Evolutionary conservation across 2,888 invertebrate species (phyloP), one percentile per base, ranked within the genome.

Genomic region (Adelognathus sp.): DNA sequence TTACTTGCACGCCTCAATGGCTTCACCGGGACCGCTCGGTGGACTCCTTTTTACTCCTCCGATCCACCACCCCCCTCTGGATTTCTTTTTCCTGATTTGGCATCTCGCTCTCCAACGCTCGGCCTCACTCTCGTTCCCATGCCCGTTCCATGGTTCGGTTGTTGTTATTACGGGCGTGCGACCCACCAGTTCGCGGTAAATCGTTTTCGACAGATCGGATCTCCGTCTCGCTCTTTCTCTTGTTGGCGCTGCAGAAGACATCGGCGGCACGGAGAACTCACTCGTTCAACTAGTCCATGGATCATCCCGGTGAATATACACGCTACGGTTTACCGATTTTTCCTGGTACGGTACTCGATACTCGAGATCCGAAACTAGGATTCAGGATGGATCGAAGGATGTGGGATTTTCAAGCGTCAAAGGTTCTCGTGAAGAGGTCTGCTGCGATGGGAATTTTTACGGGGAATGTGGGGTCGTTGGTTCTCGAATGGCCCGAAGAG

Each of bases 1-100:
- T 90, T 90, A 90, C 90, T 87, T 85, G 83, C 86, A 84, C 86
- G 88, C 83, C 83, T 89, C 84, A 90, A 90, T 90, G 87, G 85
- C 81, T 84, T 80, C 78, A n/a, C n/a, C n/a, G 77, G 80, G 77
- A 76, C 77, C n/a, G n/a, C 82, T 76, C 61, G 52, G 44, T 71
- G 71, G 64, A 71, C 71, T 79, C 64, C 79, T 81, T 82, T 81
- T 83, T 72, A 67, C 80, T 74, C 67, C 79, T 80, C 74, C 73
- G 67, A 67, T 41, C 54, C 33, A 64, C 54, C 41, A 14, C 72
- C 69, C 73, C 64, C 74, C 67, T 50, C 67, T 46, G 41, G 69
- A 27, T 69, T 60, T 79, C 78, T 70, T 61, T 79, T 76, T 14
- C 39, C 66, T 67, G 29, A 27, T 66, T 36, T 60, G 74, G 16